phyloP scores from a whole-genome alignment of 2,797 vertebrate species.

The Adrianichthys oophorus region DNA sequence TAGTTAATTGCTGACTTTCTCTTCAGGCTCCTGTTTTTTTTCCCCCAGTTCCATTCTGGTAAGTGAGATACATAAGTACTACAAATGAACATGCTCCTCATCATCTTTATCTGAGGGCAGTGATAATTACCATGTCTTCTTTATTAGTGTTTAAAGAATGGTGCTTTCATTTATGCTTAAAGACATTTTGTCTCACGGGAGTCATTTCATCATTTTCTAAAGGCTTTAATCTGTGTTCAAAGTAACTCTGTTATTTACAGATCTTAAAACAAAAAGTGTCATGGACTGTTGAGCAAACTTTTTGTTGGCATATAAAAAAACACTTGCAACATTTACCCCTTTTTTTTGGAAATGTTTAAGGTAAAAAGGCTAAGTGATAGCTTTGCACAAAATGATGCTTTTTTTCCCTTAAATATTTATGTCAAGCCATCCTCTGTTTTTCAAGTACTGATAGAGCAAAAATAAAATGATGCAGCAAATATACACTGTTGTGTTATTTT shows the following conservation, averaged over 20 bases:
- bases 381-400: too few relatives aligned
- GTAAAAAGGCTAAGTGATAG: too few relatives aligned
- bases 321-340: background rate
- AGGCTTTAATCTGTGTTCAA: constrained; percentile 17
- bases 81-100: constrained; percentile 26
- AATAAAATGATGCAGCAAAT: too few relatives aligned
- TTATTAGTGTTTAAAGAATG: constrained; percentile 23
- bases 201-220: constrained; percentile 38
- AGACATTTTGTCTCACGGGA: constrained; percentile 22
- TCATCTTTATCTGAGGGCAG: constrained; percentile 39
- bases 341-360: background rate
- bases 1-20: constrained; percentile 14
- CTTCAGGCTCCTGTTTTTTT: constrained; percentile 36
- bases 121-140: constrained; percentile 52
- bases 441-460: too few relatives aligned
- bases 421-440: too few relatives aligned
- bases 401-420: too few relatives aligned
- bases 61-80: constrained; percentile 52
- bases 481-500: too few relatives aligned
- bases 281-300: constrained; percentile 6
- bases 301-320: background rate
- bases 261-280: constrained; percentile 13
- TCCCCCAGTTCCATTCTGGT: constrained; percentile 52
- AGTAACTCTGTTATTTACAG: constrained; percentile 21
- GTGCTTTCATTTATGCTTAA: constrained; percentile 17